These are phyloP conservation scores for Acanthisitta chloris DNA, from an alignment of 2,113 vertebrate genomes.

Conservation along the genomic window DNA sequence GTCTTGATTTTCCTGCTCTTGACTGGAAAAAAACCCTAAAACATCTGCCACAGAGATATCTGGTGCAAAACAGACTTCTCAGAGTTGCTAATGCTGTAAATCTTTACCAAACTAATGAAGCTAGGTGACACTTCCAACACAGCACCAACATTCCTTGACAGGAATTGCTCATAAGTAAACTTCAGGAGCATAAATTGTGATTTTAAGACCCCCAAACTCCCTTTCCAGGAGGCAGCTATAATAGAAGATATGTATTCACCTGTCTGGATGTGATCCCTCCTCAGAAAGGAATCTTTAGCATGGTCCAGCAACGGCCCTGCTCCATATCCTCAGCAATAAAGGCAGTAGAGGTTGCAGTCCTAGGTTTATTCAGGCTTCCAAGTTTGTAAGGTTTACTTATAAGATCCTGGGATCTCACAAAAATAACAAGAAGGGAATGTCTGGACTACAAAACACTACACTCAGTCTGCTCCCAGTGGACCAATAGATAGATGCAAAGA, in stretches of 20 bases:
- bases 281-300: not conserved
- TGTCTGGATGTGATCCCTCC: not conserved
- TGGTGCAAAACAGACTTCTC: not conserved
- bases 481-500: not conserved
- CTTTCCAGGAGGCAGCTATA: not conserved
- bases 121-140: not conserved
- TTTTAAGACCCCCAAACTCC: not conserved
- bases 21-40: not conserved
- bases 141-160: not conserved
- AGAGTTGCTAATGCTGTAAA: not conserved
- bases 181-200: not conserved
- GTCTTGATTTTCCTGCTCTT: not conserved
- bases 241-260: not conserved
- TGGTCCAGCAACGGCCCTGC: not conserved
- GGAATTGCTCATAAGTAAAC: not conserved
- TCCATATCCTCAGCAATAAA: not conserved
- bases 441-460: rapidly evolving
- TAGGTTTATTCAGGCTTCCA: not conserved
- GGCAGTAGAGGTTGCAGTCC: not conserved
- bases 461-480: not conserved
- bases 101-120: not conserved
- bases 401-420: not conserved
- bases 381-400: not conserved
- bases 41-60: not conserved
- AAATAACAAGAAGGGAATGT: not conserved